Evolutionary conservation across 2,113 vertebrate genomes (phyloP), one percentile per base, ranked within the genome.

Genomic region (Orycteropus afer): DNA sequence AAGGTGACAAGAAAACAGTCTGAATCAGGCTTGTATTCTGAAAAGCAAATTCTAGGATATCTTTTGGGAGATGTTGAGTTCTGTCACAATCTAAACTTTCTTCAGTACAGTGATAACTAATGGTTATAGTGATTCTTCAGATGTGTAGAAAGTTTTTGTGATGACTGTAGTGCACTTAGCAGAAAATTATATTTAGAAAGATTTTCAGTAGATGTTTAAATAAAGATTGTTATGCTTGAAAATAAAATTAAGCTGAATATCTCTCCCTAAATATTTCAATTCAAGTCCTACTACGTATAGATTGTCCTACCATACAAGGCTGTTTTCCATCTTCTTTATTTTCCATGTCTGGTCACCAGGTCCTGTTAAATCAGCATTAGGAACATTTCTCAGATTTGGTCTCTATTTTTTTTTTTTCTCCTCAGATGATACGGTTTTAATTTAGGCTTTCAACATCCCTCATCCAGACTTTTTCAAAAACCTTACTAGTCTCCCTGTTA

Each of bases 91-190:
- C 65, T 94, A 89, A 77, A 65, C 61, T 83, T 86, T 63, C 6
- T n/a, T 25, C 14, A 61, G 1, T 90, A 20, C 63, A 90, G 42
- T 83, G 63, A 27, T 90, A 77, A 85, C 57, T 59, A 61, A 63
- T 93, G 14, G 85, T 93, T 94, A 53, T 85, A 79, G 17, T 9
- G 12, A 94, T 92, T 84, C 17, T 90, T 82, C 49, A 45, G 73
- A 78, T 32, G 37, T 78, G 80, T 85, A 34, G 61, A 76, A 17
- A 47, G 15, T 34, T 90, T 94, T 89, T 80, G 71, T 92, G 73
- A 67, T 73, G 83, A 74, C 9, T 69, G 1, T 90, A 79, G 55
- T 84, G 14, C 78, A 53, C 27, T 81, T 83, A 74, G 22, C 25
- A 63, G 49, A 83, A 86, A 82, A 81, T 95, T 90, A 7, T 80